These are phyloP conservation scores for Diogma glabrata DNA, from an alignment of 2,888 invertebrate genomes.

Conservation along the genomic window DNA sequence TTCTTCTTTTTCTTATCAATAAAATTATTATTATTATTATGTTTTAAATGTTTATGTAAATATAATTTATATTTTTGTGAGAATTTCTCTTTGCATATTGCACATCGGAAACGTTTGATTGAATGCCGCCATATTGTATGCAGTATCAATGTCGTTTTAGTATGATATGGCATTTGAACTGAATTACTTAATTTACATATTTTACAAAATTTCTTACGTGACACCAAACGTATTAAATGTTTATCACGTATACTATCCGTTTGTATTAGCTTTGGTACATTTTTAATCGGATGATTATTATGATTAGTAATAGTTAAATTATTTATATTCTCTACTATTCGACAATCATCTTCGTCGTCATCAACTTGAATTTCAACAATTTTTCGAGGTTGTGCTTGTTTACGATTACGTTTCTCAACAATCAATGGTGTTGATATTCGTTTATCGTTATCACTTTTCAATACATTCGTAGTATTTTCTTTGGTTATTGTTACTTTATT, in stretches of 20 bases:
- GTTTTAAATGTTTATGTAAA: constrained; percentile 28
- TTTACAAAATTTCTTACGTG: constrained; percentile 31
- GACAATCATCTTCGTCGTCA: not conserved
- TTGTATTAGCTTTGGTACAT: constrained; percentile 13
- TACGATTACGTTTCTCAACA: constrained; percentile 34
- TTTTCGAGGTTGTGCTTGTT: constrained; percentile 41
- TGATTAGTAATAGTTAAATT: not conserved
- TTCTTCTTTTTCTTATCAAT: too few relatives aligned
- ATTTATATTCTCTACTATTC: not conserved
- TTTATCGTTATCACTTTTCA: constrained; percentile 7
- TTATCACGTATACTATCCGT: constrained; percentile 30
- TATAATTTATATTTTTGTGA: constrained; percentile 28
- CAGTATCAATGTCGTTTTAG: constrained; percentile 37
- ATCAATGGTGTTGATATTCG: not conserved
- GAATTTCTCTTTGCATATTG: constrained; percentile 26
- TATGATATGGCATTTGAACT: constrained; percentile 34
- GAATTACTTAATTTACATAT: constrained; percentile 19
- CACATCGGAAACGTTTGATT: constrained; percentile 20
- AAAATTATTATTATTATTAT: too few relatives aligned
- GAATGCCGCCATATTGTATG: constrained; percentile 43
- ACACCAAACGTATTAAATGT: constrained; percentile 32
- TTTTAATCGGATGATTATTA: not conserved
- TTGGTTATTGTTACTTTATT: constrained; percentile 13
- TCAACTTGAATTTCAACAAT: constrained; percentile 15
- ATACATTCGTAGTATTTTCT: constrained; percentile 11